Evolutionary conservation across 1,140 invertebrate genomes (phyloP), one percentile per base, ranked within the genome.

Genomic region (Macrobrachium rosenbergii): DNA sequence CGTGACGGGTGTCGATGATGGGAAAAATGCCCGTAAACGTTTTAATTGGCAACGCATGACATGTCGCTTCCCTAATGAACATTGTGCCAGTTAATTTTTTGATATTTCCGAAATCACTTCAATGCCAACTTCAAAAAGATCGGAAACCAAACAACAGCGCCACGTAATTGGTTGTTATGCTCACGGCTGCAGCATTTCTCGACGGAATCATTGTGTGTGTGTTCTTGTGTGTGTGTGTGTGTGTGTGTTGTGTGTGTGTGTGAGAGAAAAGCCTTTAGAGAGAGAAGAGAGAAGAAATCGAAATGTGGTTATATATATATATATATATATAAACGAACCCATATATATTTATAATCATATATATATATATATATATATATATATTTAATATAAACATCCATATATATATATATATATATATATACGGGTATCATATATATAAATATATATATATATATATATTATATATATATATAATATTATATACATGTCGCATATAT

Each of bases 341-440:
- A 37, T 37, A 37, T 37, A 37, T 37, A 37, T 37, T 2, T 37
- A 37, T 37, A 37, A 2, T 2, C 3, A 37, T 37, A 37, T n/a
- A 67, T 67, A 67, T 67, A 67, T 67, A 67, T 67, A 67, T 67
- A 67, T 17, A 67, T 17, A 67, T 14, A 67, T 67, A 67, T 67
- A 67, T 67, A 14, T 67, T n/a, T n/a, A n/a, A 17, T 14, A 67
- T 67, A 67, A 0, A 67, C 7, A 23, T 11, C 3, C 7, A 23
- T 67, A 67, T 17, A 23, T 17, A 67, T 17, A 23, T 17, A 67
- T 17, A 23, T 17, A 67, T 17, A 3, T 17, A 67, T 17, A 67
- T 17, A 12, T 17, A n/a, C n/a, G n/a, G n/a, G n/a, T 17, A 67
- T 16, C 7, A 67, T 67, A 67, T 23, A 67, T 67, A 67, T 23